phyloP scores from a whole-genome alignment of 2,797 vertebrate genomes.

The Nannoperca obscura region DNA sequence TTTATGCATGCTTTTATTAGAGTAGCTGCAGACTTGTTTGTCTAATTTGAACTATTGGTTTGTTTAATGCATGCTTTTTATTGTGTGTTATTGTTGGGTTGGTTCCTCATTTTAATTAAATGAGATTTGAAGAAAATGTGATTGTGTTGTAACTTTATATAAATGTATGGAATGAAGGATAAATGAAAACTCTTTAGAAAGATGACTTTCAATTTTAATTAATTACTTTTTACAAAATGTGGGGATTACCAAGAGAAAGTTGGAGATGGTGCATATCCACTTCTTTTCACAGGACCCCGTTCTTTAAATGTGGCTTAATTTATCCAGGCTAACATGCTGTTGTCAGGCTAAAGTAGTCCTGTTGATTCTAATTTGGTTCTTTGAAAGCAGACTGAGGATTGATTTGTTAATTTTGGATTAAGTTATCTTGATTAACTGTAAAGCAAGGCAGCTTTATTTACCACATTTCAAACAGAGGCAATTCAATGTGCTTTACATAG shows the following conservation, averaged over 20 bases:
- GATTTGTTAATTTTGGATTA: neutral
- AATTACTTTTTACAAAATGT: neutral
- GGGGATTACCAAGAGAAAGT: neutral
- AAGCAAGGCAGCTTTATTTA: no score
- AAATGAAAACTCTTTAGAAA: neutral
- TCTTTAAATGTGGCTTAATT: no score
- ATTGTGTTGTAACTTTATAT: neutral
- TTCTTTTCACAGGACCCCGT: no score
- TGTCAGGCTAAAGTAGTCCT: neutral
- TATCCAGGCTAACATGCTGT: neutral
- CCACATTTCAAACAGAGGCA: no score
- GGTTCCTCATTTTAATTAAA: constrained; percentile 74
- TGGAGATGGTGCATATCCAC: neutral
- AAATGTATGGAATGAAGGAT: neutral
- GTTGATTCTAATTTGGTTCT: neutral
- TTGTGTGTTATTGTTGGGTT: constrained; percentile 26
- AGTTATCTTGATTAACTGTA: neutral
- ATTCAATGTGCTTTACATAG: no score
- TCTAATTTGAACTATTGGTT: constrained; percentile 47
- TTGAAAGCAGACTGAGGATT: neutral
- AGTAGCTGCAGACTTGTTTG: constrained; percentile 12
- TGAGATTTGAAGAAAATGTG: constrained; percentile 39
- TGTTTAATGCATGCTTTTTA: constrained; percentile 70
- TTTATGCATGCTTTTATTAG: constrained; percentile 69
- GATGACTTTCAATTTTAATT: no score